A percentile compares a stretch with the other conserved stretches of the same genome.
Evolutionary conservation across 2,113 vertebrate species (phyloP).

Genomic region (Paradoxurus hermaphroditus): DNA sequence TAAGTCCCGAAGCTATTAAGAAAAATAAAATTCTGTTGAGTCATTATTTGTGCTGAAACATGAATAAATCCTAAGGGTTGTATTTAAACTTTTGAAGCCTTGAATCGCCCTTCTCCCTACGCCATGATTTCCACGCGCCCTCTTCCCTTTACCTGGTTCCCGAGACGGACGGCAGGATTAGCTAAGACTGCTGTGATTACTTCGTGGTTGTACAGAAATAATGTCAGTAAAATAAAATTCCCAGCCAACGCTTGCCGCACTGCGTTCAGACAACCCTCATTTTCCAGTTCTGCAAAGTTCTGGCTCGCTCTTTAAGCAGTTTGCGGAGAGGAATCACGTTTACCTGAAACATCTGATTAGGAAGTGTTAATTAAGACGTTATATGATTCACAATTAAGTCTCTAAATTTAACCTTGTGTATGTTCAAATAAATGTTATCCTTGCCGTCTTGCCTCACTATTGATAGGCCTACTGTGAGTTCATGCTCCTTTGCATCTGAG

Average conservation of each 20-base stretch:
- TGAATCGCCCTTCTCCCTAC: neutral
- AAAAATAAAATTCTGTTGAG: constrained; percentile 9
- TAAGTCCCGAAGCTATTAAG: neutral
- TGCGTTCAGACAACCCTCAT: neutral
- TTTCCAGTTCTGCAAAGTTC: neutral
- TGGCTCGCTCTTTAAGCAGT: neutral
- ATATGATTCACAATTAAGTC: constrained; percentile 16
- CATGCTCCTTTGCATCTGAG: neutral
- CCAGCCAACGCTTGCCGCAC: neutral
- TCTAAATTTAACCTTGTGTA: constrained; percentile 18
- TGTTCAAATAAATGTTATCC: neutral
- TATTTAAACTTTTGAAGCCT: neutral
- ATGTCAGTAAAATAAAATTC: neutral
- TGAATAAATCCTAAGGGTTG: neutral
- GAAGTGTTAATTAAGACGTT: constrained; percentile 65
- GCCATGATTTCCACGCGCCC: neutral
- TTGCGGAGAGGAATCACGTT: constrained; percentile 12
- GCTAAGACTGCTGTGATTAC: neutral
- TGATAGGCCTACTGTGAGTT: neutral
- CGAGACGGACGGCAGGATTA: no score
- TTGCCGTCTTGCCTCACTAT: neutral
- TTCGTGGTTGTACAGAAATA: neutral
- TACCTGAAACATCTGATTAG: constrained; percentile 61
- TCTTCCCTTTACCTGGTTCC: neutral
- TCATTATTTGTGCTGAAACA: neutral